These are phyloP conservation scores for Idaea dimidiata DNA, from an alignment of 2,888 invertebrate species.

Conservation along the genomic window DNA sequence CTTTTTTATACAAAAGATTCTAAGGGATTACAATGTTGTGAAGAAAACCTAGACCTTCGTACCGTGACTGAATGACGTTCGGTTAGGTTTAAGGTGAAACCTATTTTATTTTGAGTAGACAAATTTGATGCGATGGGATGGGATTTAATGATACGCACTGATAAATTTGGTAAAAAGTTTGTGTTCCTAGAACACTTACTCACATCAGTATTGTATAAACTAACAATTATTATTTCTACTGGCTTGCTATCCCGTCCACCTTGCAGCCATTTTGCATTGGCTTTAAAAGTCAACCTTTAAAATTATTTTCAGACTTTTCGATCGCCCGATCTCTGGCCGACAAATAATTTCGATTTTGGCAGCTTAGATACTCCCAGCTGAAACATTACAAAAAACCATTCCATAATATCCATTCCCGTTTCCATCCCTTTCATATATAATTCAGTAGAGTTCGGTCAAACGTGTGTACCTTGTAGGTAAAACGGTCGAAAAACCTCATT, in stretches of 20 bases:
- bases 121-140: too few species aligned
- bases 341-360: too few species aligned
- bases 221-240: not conserved
- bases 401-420: not conserved
- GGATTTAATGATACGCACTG: too few species aligned
- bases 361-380: too few species aligned
- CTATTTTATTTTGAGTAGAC: not conserved
- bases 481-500: not conserved
- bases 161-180: not conserved
- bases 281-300: too few species aligned
- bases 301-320: too few species aligned
- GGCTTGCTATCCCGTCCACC: too few species aligned
- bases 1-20: not conserved
- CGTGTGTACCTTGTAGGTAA: not conserved
- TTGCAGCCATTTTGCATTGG: too few species aligned
- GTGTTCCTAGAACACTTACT: not conserved
- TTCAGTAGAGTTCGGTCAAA: conserved; percentile 1
- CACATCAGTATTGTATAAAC: not conserved
- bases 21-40: not conserved
- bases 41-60: not conserved
- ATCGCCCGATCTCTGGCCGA: too few species aligned
- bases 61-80: not conserved
- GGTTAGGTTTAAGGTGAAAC: not conserved
- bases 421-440: not conserved
- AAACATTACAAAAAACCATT: too few species aligned